Percentiles rank a stretch among this genome's conserved stretches.
These are phyloP conservation scores for Kradibia gibbosae DNA, from an alignment of 1,140 invertebrate genomes.

Conservation along the genomic window DNA sequence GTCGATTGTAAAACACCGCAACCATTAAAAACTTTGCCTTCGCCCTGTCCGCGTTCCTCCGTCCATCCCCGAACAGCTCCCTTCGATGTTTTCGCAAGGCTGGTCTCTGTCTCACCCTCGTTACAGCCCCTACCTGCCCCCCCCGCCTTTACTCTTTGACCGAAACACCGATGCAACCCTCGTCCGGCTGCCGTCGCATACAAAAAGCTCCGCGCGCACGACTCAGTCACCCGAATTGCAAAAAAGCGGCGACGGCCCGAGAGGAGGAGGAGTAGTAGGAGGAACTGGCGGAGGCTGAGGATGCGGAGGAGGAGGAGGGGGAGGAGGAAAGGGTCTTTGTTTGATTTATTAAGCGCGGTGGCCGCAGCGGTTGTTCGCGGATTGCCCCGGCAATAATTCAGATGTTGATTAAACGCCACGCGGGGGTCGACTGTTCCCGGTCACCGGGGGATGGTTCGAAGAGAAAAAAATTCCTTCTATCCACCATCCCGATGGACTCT, in stretches of 20 bases:
- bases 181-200: background rate
- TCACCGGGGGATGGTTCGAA: too few species aligned
- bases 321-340: background rate
- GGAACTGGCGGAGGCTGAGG: background rate
- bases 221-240: background rate
- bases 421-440: background rate
- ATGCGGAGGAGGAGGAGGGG: background rate
- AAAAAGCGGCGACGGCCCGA: background rate
- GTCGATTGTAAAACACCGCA: background rate
- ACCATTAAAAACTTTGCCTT: slow-evolving; percentile 1
- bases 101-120: background rate
- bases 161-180: too few species aligned
- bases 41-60: too few species aligned
- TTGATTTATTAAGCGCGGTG: slow-evolving; percentile 67
- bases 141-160: too few species aligned
- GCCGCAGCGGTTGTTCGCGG: slow-evolving; percentile 63
- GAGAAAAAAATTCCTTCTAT: too few species aligned
- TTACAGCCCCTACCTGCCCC: too few species aligned
- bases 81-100: background rate
- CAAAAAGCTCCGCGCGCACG: background rate
- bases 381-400: slow-evolving; percentile 69
- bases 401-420: slow-evolving; percentile 68
- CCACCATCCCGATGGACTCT: too few species aligned
- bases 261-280: background rate
- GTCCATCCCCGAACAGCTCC: background rate